Percentiles rank a stretch among this genome's conserved stretches.
phyloP scores from a whole-genome alignment of 2,888 invertebrate genomes.

The Chloroclystis v-ata region DNA sequence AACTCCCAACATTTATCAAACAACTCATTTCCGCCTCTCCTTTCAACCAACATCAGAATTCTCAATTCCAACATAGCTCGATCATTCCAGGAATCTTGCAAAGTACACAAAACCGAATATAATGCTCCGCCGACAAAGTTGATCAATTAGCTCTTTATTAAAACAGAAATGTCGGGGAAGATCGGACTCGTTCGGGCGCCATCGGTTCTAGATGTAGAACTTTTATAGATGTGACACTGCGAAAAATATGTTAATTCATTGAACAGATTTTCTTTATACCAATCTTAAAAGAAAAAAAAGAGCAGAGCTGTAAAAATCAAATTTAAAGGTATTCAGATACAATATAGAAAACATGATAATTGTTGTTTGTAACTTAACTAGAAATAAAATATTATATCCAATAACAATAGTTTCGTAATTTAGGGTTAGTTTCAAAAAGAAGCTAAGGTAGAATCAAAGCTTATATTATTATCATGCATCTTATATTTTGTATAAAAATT shows the following conservation, averaged over 20 bases:
- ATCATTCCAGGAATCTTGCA: constrained; percentile 14
- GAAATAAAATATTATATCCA: no score
- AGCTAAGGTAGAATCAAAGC: no score
- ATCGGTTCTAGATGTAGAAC: constrained; percentile 33
- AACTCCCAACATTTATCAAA: background rate
- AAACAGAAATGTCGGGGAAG: constrained; percentile 41
- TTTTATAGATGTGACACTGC: background rate
- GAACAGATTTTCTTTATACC: background rate
- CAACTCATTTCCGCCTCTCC: background rate
- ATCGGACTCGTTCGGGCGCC: constrained; percentile 30
- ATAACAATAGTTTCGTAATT: no score
- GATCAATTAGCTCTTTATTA: constrained; percentile 48
- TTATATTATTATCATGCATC: no score
- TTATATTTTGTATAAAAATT: no score
- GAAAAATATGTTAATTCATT: no score
- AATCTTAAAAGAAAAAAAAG: no score
- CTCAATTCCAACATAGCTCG: constrained; percentile 1
- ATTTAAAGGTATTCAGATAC: no score
- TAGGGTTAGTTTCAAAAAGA: no score
- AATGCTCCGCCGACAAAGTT: constrained; percentile 30
- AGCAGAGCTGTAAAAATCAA: no score
- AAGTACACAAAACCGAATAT: constrained; percentile 24
- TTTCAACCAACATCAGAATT: constrained; percentile 1
- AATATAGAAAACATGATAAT: no score
- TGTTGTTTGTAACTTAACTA: no score